Evolutionary conservation across 2,797 vertebrate genomes (phyloP).

Genomic region (Cryptoblepharus egeriae): DNA sequence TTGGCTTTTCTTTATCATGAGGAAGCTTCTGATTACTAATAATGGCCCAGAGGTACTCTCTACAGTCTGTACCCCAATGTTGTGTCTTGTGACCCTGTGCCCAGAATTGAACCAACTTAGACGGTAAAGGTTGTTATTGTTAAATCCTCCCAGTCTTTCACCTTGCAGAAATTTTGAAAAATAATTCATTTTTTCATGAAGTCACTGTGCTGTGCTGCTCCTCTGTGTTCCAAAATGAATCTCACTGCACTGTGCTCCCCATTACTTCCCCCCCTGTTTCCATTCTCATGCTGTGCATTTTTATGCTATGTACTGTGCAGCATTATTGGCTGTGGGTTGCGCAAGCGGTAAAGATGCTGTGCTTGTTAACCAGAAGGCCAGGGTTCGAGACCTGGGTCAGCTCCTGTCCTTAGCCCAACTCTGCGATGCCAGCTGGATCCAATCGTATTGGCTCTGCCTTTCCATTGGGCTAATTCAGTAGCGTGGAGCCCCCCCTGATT

Average conservation of each 20-base stretch:
- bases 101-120: neutral
- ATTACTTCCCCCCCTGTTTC: no score
- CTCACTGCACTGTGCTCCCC: neutral
- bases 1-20: neutral
- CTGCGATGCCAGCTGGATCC: no score
- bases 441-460: no score
- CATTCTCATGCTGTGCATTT: neutral
- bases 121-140: no score
- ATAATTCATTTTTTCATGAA: neutral
- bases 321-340: no score
- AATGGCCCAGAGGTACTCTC: neutral
- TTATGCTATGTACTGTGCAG: neutral
- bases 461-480: no score
- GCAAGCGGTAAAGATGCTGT: no score
- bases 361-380: no score
- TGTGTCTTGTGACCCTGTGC: neutral
- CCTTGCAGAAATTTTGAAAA: no score
- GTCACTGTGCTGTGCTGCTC: neutral
- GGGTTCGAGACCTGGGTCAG: no score
- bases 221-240: neutral
- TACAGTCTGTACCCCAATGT: neutral
- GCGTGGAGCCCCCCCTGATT: no score
- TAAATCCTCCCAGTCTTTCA: neutral
- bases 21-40: neutral
- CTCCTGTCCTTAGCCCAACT: no score